A percentile compares a stretch with the other conserved stretches of the same genome.
Evolutionary conservation across 1,140 invertebrate species (phyloP).

Genomic region (Ooceraea biroi): DNA sequence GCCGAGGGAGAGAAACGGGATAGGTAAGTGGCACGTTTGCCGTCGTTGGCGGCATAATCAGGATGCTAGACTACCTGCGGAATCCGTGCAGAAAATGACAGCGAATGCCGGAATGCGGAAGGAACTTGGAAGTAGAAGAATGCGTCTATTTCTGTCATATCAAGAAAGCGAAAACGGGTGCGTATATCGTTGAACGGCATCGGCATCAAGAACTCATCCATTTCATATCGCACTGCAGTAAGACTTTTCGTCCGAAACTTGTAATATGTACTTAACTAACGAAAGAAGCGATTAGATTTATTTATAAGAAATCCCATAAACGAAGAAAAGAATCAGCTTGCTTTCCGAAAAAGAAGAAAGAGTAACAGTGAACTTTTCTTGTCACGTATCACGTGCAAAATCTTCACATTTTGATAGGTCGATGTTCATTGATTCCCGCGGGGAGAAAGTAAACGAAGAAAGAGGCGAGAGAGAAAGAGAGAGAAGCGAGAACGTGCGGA

Average conservation of each 20-base stretch:
- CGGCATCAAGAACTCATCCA: too few relatives aligned
- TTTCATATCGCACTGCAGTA: too few relatives aligned
- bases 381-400: too few relatives aligned
- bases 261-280: too few relatives aligned
- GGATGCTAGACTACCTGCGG: constrained; percentile 72
- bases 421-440: background rate
- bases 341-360: too few relatives aligned
- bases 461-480: background rate
- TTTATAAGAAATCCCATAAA: too few relatives aligned
- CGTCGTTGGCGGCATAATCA: constrained; percentile 72
- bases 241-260: too few relatives aligned
- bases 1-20: constrained; percentile 34
- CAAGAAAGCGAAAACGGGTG: background rate
- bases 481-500: constrained; percentile 20
- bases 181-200: too few relatives aligned
- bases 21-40: constrained; percentile 56
- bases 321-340: too few relatives aligned
- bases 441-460: constrained; percentile 15
- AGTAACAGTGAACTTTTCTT: too few relatives aligned
- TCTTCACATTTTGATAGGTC: too few relatives aligned
- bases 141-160: background rate
- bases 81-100: constrained; percentile 41
- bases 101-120: constrained; percentile 9
- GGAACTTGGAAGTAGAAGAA: background rate
- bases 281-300: too few relatives aligned